A percentile compares a stretch with the other conserved stretches of the same genome.
These are phyloP conservation scores for Centruroides vittatus DNA, from an alignment of 1,140 invertebrate species.

Conservation along the genomic window DNA sequence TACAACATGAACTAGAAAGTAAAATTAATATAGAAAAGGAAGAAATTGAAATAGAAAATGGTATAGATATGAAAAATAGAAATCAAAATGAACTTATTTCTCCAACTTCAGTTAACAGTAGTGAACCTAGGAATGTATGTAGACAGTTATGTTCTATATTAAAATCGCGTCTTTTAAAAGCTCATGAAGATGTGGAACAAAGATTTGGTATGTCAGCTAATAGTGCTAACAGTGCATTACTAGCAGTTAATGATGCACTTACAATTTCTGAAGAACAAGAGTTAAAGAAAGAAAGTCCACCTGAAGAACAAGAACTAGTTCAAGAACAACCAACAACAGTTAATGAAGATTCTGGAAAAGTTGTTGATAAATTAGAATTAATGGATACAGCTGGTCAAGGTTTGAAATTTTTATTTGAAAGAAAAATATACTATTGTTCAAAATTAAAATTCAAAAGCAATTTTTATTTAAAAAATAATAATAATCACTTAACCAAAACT, in stretches of 20 bases:
- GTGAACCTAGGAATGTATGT: conserved; percentile 42
- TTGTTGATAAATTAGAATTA: background rate
- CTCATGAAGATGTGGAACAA: conserved; percentile 45
- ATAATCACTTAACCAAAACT: too few relatives aligned
- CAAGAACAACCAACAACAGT: conserved; percentile 5
- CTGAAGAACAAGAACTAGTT: background rate
- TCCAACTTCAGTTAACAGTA: conserved; percentile 25
- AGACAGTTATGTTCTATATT: conserved; percentile 52
- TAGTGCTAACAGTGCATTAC: conserved; percentile 3
- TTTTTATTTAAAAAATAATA: too few relatives aligned
- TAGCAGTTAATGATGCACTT: conserved; percentile 7
- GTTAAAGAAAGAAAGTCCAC: background rate
- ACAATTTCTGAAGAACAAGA: background rate
- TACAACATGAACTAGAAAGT: background rate
- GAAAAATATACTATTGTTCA: background rate
- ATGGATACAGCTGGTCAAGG: conserved; percentile 2
- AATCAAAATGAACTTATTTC: background rate
- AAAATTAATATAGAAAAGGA: background rate
- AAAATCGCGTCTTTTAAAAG: conserved; percentile 53
- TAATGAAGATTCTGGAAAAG: conserved; percentile 1
- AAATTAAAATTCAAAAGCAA: too few relatives aligned
- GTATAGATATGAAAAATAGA: background rate
- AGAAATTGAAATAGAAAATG: background rate
- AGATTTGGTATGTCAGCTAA: conserved; percentile 29
- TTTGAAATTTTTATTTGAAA: background rate